Evolutionary conservation across 2,797 vertebrate species (phyloP).

Genomic region (Momotus momota): DNA sequence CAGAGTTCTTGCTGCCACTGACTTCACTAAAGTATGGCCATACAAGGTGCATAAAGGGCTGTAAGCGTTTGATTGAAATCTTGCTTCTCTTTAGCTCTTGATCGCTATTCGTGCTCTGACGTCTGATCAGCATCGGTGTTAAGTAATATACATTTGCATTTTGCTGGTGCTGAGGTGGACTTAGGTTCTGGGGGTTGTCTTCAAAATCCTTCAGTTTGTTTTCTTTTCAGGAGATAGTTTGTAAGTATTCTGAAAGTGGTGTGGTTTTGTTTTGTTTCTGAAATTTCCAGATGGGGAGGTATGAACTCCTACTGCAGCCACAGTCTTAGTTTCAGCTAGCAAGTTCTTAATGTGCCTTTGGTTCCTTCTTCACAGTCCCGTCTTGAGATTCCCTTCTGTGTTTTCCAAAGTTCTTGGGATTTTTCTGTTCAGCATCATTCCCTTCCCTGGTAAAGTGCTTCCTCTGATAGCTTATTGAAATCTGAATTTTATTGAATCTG

Average conservation of each 20-base stretch:
- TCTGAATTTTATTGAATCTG: neutral
- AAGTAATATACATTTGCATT: neutral
- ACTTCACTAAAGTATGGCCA: neutral
- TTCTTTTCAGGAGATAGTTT: neutral
- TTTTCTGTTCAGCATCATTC: neutral
- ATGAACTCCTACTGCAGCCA: neutral
- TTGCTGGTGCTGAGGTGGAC: neutral
- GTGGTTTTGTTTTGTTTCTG: too few species aligned
- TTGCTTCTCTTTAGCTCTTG: neutral
- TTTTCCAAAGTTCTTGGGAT: neutral
- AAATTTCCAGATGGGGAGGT: neutral
- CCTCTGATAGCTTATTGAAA: neutral
- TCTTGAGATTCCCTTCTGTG: neutral
- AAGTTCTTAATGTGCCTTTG: neutral
- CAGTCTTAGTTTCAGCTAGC: neutral
- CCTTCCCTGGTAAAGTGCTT: neutral
- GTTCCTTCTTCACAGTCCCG: neutral
- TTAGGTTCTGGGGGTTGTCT: neutral
- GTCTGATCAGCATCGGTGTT: neutral
- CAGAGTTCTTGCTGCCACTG: neutral
- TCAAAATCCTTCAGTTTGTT: neutral
- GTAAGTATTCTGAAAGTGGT: neutral
- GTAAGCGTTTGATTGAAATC: neutral
- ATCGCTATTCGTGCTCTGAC: neutral
- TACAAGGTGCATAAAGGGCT: neutral